Evolutionary conservation across 1,140 invertebrate species (phyloP), one percentile per base, ranked within the genome.

Genomic region (Lerema accius): DNA sequence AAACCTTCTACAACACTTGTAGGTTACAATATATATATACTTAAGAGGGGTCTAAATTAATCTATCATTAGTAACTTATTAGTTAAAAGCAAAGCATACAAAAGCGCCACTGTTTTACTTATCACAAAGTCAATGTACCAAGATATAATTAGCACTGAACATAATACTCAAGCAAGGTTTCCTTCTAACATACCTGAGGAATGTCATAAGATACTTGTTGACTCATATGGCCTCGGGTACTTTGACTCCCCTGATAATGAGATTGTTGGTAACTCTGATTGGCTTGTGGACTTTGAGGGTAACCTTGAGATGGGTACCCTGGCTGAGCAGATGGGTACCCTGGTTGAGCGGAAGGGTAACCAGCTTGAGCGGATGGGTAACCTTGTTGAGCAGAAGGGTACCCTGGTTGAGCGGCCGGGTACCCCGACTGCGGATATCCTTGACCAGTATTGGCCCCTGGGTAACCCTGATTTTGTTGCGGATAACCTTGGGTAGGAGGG

Each of bases 101-200:
- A 15, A 40, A 66, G 62, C 60, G 50, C 45, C 62, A 71, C 71
- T 82, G 80, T 86, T 84, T 82, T 84, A 83, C 75, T 88, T 86
- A 88, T 88, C 85, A 88, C 85, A 86, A 81, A n/a, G n/a, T n/a
- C n/a, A n/a, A n/a, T n/a, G n/a, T n/a, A 70, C 72, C 71, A 53
- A 64, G 32, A 66, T 65, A 40, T 68, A n/a, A 70, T 73, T 75
- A 78, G 70, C 61, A 75, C 45, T 73, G 45, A 49, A 7, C 45
- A 60, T 67, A 55, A 46, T 68, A 50, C 17, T 60, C 11, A 51
- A 58, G 32, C 65, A 46, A 45, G 28, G 15, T 55, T 16, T 35
- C 19, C 5, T 28, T 40, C 11, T 35, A 64, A 80, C 80, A 63
- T 89, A 87, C 84, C 86, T 87, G 75, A 17, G 73, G 72, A 17